Evolutionary conservation across 2,888 invertebrate species (phyloP).

Genomic region (Rambutsinella grinnellia): DNA sequence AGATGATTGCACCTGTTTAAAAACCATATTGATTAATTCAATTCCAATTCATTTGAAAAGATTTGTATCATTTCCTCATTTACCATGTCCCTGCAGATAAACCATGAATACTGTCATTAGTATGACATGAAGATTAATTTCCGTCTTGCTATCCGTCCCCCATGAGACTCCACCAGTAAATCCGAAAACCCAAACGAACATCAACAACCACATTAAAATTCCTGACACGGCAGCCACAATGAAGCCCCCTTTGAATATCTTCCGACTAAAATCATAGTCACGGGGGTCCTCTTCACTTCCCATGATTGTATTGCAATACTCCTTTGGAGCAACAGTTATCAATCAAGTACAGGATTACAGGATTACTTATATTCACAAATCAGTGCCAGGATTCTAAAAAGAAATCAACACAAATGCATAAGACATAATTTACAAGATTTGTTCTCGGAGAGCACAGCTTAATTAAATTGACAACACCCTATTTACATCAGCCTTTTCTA

Average conservation of each 20-base stretch:
- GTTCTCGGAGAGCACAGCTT: too few species aligned
- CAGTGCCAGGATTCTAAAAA: too few species aligned
- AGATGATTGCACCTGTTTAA: conserved; percentile 59
- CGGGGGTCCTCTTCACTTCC: conserved; percentile 66
- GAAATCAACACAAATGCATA: too few species aligned
- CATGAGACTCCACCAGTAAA: conserved; percentile 55
- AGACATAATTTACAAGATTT: too few species aligned
- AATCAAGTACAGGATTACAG: too few species aligned
- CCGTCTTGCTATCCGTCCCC: conserved; percentile 45
- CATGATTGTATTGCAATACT: conserved; percentile 50
- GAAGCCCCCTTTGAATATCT: conserved; percentile 55
- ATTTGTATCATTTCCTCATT: conserved; percentile 4
- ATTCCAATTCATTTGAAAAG: background rate
- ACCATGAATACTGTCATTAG: conserved; percentile 64
- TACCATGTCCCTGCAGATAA: conserved; percentile 65
- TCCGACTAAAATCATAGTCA: conserved; percentile 60
- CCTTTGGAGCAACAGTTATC: background rate
- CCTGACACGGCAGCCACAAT: conserved; percentile 53
- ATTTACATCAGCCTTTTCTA: too few species aligned
- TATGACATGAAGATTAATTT: conserved; percentile 63
- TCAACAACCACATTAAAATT: conserved; percentile 56
- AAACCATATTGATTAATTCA: background rate
- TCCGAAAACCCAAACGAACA: conserved; percentile 57
- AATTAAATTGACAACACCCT: too few species aligned
- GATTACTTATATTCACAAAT: too few species aligned